These are phyloP conservation scores for Hylia prasina DNA, from an alignment of 2,113 vertebrate species.

Conservation along the genomic window DNA sequence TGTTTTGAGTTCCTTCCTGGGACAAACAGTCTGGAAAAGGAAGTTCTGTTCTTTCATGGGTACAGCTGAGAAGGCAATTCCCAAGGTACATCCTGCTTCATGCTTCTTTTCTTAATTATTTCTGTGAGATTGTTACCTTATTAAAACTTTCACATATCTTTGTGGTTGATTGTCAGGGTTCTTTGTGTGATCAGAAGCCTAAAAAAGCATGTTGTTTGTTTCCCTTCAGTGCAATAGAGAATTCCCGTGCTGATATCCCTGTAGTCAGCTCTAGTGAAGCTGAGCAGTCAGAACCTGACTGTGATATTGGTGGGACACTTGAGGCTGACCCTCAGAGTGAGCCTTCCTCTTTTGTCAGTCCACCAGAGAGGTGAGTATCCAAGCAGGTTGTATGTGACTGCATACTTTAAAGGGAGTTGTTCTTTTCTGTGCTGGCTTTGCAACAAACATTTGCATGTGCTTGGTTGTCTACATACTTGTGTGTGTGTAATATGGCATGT, in stretches of 20 bases:
- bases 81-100: background rate
- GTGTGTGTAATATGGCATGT: background rate
- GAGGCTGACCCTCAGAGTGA: conserved; percentile 78
- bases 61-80: background rate
- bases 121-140: background rate
- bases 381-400: conserved; percentile 25
- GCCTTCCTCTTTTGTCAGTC: conserved; percentile 80
- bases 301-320: conserved; percentile 83
- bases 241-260: conserved; percentile 83
- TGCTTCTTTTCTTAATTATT: background rate
- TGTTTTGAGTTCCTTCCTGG: background rate
- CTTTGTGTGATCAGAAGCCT: conserved; percentile 42
- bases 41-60: background rate
- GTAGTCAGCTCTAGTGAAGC: conserved; percentile 80
- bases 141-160: background rate
- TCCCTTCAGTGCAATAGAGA: conserved; percentile 87
- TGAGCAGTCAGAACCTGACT: conserved; percentile 81
- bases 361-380: conserved; percentile 83
- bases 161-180: background rate
- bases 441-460: conserved; percentile 16
- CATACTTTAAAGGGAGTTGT: background rate
- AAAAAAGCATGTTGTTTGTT: conserved; percentile 82
- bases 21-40: background rate
- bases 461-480: conserved; percentile 41
- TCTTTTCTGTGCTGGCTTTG: background rate